Percentiles rank a stretch among this genome's conserved stretches.
phyloP scores from a whole-genome alignment of 2,888 invertebrate genomes.

The Galerucella nymphaeae region DNA sequence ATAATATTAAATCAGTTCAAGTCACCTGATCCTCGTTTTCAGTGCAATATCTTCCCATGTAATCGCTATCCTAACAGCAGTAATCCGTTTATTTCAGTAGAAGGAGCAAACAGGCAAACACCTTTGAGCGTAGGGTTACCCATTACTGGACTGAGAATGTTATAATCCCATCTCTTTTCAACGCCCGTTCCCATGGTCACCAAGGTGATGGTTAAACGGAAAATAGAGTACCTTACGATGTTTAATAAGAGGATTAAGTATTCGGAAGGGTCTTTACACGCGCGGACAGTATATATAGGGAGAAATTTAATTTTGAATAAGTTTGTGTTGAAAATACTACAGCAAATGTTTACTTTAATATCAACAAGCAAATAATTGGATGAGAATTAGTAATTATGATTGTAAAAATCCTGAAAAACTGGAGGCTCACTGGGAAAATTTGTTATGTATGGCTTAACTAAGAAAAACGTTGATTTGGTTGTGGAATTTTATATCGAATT shows the following conservation, averaged over 20 bases:
- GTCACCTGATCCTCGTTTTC: constrained; percentile 23
- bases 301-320: not conserved
- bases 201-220: constrained; percentile 26
- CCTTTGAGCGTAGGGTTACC: constrained; percentile 37
- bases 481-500: no score
- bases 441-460: no score
- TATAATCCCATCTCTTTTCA: constrained; percentile 32
- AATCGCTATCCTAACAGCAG: constrained; percentile 31
- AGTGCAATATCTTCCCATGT: constrained; percentile 22
- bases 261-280: not conserved
- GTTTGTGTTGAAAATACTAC: not conserved
- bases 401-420: not conserved
- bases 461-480: no score
- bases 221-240: constrained; percentile 7
- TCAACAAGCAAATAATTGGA: no score
- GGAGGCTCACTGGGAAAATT: no score
- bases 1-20: constrained; percentile 18
- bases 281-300: not conserved
- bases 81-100: constrained; percentile 35
- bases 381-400: not conserved
- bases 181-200: constrained; percentile 25
- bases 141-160: constrained; percentile 32
- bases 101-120: constrained; percentile 34
- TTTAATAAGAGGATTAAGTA: constrained; percentile 25
- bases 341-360: not conserved